Conservation (phyloP, 1,140 invertebrate species). For the Drosophila azteca region DNA sequence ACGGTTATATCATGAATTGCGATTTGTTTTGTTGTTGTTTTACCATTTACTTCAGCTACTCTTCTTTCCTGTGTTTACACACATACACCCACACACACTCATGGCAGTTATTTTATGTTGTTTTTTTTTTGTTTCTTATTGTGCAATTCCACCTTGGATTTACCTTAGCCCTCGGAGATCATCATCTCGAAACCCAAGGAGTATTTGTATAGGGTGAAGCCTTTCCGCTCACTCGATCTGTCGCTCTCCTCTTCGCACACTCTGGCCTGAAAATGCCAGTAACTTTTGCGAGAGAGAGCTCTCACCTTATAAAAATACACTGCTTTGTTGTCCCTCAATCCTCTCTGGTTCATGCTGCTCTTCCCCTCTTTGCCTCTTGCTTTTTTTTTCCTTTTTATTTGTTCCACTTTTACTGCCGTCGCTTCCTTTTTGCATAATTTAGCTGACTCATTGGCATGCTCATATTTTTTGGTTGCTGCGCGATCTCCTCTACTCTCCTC, state of each 20-base stretch:
- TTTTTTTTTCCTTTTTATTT: constrained; percentile 49
- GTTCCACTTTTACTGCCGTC: constrained; percentile 46
- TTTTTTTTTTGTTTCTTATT: constrained; percentile 37
- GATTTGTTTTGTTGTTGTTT: too few species aligned
- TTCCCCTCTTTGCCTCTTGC: constrained; percentile 10
- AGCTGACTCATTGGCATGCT: constrained; percentile 58
- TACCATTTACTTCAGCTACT: too few species aligned
- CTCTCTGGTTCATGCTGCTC: background rate
- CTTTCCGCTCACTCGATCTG: too few species aligned
- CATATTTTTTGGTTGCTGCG: constrained; percentile 14
- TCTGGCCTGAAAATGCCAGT: too few species aligned
- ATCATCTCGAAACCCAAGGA: too few species aligned
- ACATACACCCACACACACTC: constrained; percentile 12
- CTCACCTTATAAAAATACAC: too few species aligned
- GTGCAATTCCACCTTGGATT: constrained; percentile 28
- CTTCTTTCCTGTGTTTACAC: background rate
- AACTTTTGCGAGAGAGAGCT: too few species aligned
- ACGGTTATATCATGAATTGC: too few species aligned
- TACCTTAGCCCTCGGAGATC: too few species aligned
- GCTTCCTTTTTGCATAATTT: constrained; percentile 60
- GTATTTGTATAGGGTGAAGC: too few species aligned
- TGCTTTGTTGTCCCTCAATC: background rate
- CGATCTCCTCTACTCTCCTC: constrained; percentile 12
- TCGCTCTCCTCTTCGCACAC: too few species aligned
- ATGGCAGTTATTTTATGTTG: background rate